Conservation (phyloP, 2,797 vertebrate genomes). For the Paedocypris micromegethes region DNA sequence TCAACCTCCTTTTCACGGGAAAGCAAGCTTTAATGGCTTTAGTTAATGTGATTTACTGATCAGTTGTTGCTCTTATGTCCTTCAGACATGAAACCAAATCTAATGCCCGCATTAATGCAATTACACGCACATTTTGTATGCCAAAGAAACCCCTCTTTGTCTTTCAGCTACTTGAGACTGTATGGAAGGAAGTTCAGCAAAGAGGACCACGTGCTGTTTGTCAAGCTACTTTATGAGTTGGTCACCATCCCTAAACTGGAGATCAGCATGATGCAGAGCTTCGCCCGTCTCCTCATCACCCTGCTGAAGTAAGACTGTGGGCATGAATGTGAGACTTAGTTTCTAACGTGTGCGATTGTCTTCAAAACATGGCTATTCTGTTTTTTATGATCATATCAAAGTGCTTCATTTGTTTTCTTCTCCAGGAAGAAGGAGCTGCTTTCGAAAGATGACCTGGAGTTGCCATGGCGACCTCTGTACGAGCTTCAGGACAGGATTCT, state of each 20-base stretch:
- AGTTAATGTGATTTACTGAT: conserved; percentile 13
- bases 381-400: not conserved
- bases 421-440: conserved; percentile 90
- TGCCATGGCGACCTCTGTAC: conserved; percentile 91
- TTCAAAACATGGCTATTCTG: not conserved
- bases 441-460: conserved; percentile 89
- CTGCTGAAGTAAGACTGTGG: conserved; percentile 85
- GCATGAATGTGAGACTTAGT: no score
- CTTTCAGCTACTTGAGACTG: conserved; percentile 85
- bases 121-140: not conserved
- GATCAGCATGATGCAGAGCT: conserved; percentile 98
- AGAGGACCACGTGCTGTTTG: conserved; percentile 96
- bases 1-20: conserved; percentile 9
- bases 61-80: conserved; percentile 6
- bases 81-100: not conserved
- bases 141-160: conserved; percentile 1
- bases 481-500: conserved; percentile 91
- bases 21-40: conserved; percentile 9
- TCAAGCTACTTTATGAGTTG: conserved; percentile 92
- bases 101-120: no score
- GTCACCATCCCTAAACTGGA: conserved; percentile 91
- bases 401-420: conserved; percentile 1
- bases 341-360: no score
- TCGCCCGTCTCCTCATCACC: conserved; percentile 90
- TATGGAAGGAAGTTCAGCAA: conserved; percentile 97